Percentiles rank a stretch among this genome's conserved stretches.
phyloP scores from a whole-genome alignment of 2,797 vertebrate genomes.

The Bucorvus abyssinicus region DNA sequence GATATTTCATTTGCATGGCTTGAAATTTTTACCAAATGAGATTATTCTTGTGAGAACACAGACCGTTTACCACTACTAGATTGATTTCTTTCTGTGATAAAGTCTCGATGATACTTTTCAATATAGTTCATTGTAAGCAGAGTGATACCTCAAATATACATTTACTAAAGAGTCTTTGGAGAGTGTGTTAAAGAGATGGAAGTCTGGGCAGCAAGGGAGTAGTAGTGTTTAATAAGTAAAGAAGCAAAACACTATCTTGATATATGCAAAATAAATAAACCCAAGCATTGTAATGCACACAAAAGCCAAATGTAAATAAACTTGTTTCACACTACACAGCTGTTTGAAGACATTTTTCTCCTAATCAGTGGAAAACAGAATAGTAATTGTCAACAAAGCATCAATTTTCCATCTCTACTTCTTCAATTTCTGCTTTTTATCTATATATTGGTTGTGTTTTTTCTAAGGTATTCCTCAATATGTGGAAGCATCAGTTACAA shows the following conservation, averaged over 20 bases:
- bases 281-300: background rate
- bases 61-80: conserved; percentile 56
- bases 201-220: background rate
- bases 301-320: conserved; percentile 23
- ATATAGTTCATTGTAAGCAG: conserved; percentile 57
- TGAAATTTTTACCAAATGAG: conserved; percentile 70
- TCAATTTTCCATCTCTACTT: background rate
- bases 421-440: background rate
- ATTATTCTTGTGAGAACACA: conserved; percentile 60
- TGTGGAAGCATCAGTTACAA: background rate
- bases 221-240: conserved; percentile 42
- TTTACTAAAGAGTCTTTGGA: conserved; percentile 68
- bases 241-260: conserved; percentile 4
- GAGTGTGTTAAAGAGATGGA: conserved; percentile 46
- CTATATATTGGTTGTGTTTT: background rate
- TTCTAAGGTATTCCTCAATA: background rate
- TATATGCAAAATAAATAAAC: conserved; percentile 47
- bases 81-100: conserved; percentile 68
- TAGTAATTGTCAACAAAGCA: background rate
- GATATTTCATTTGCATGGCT: conserved; percentile 65
- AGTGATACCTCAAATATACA: conserved; percentile 61
- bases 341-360: background rate
- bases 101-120: conserved; percentile 59
- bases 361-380: background rate
- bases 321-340: background rate